These are phyloP conservation scores for Anomalospiza imberbis DNA, from an alignment of 2,797 vertebrate genomes.

Conservation along the genomic window DNA sequence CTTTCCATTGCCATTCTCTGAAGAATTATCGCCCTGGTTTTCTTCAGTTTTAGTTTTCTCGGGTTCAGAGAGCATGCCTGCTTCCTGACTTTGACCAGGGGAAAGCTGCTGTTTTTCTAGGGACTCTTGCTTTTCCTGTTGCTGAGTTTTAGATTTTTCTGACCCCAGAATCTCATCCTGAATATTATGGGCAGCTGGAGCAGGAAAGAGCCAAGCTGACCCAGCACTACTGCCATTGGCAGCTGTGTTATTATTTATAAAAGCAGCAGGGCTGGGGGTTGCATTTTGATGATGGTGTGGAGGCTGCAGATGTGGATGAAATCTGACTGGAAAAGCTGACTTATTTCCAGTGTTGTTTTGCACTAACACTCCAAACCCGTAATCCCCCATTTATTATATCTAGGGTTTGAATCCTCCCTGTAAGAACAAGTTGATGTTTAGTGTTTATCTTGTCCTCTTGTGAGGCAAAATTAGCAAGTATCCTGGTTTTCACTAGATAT, in stretches of 20 bases:
- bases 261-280: constrained; percentile 93
- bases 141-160: constrained; percentile 94
- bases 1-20: constrained; percentile 88
- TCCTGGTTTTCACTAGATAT: constrained; percentile 63
- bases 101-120: constrained; percentile 96
- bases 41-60: constrained; percentile 90
- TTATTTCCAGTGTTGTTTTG: constrained; percentile 98
- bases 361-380: constrained; percentile 99
- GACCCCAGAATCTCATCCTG: constrained; percentile 99
- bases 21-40: constrained; percentile 85
- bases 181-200: constrained; percentile 94
- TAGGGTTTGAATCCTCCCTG: constrained; percentile 70
- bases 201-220: constrained; percentile 98
- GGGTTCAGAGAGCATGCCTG: constrained; percentile 87
- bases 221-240: constrained; percentile 94
- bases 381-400: constrained; percentile 99
- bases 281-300: constrained; percentile 95
- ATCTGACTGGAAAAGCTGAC: constrained; percentile 97
- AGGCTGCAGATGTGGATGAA: constrained; percentile 98
- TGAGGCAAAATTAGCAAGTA: constrained; percentile 59
- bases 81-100: constrained; percentile 88
- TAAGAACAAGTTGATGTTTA: constrained; percentile 66
- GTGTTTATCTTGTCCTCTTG: constrained; percentile 50
- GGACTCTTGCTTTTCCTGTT: constrained; percentile 92
- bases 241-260: constrained; percentile 95